A percentile compares a stretch with the other conserved stretches of the same genome.
phyloP scores from a whole-genome alignment of 2,888 invertebrate genomes.

The Cryptophagus acutangulus region DNA sequence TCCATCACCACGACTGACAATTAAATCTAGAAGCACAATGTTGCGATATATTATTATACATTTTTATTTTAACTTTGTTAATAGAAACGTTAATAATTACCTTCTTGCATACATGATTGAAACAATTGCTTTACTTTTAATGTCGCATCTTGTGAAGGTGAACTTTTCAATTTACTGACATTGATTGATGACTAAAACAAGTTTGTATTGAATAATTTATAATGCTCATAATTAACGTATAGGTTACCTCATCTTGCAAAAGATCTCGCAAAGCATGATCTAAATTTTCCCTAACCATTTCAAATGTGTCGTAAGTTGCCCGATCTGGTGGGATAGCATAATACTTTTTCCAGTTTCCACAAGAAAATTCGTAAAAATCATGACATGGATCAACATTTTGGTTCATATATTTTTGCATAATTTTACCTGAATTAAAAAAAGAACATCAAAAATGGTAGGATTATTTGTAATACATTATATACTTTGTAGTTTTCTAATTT shows the following conservation, averaged over 20 bases:
- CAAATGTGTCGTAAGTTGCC: constrained; percentile 82
- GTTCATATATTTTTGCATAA: constrained; percentile 75
- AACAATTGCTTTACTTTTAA: constrained; percentile 78
- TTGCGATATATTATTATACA: not conserved
- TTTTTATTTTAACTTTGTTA: constrained; percentile 41
- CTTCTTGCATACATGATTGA: constrained; percentile 77
- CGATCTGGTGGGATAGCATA: constrained; percentile 86
- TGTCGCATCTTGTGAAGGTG: constrained; percentile 57
- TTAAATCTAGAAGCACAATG: constrained; percentile 37
- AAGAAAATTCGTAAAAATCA: constrained; percentile 79
- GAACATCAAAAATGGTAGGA: not conserved
- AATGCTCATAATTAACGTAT: not conserved
- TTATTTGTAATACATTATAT: constrained; percentile 11
- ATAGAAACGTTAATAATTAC: constrained; percentile 40
- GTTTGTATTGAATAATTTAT: not conserved
- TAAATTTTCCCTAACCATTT: constrained; percentile 76
- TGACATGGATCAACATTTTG: constrained; percentile 65
- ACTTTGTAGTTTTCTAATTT: constrained; percentile 7
- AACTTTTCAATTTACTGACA: not conserved
- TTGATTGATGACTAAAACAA: not conserved
- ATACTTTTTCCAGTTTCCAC: constrained; percentile 75
- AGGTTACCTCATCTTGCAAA: constrained; percentile 36
- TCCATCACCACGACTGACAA: constrained; percentile 63
- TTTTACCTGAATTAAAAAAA: constrained; percentile 48
- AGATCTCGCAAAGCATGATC: constrained; percentile 64